Evolutionary conservation across 2,888 invertebrate genomes (phyloP), one percentile per base, ranked within the genome.

Genomic region (Rhodophaea formosa): DNA sequence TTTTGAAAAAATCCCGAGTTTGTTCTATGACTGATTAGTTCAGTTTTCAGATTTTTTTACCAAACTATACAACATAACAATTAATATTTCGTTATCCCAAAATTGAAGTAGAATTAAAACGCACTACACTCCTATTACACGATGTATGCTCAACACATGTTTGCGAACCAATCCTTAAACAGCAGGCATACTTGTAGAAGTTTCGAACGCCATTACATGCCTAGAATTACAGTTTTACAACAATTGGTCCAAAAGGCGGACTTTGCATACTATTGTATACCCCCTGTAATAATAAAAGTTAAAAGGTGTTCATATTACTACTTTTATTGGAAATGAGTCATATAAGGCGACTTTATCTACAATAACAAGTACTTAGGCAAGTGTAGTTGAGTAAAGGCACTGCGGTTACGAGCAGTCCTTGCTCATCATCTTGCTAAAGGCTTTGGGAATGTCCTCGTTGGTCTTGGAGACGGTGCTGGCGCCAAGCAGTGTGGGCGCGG

Each of bases 361-460:
- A 66, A 64, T 61, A 65, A 69, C 57, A 63, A 59, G 49, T 59
- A 53, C 54, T 54, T 56, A 58, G 58, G 60, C 55, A 59, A 57
- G 62, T 64, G 68, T 62, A 61, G 64, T 60, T 59, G 57, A 59
- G 14, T 39, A 61, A 62, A 63, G 62, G 65, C 65, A 63, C 65
- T 23, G 46, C 60, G 63, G 76, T 71, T 86, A 91, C 58, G 88
- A 76, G 70, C 91, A 92, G 62, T 91, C 91, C 73, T 84, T 88
- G 70, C 78, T 79, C 78, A 91, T 71, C 85, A 91, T 90, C 73
- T 93, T 94, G 66, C 92, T 93, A 70, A 97, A 93, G 15, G 96
- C 96, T 64, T 94, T 92, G 68, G 97, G 97, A 92, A 97, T 96
- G 86, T 94, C 94, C 84, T 97, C 97, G 82, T 95, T 95, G 66